Percentiles rank a stretch among this genome's conserved stretches.
Evolutionary conservation across 2,797 vertebrate genomes (phyloP).

Genomic region (Danio tinwini): DNA sequence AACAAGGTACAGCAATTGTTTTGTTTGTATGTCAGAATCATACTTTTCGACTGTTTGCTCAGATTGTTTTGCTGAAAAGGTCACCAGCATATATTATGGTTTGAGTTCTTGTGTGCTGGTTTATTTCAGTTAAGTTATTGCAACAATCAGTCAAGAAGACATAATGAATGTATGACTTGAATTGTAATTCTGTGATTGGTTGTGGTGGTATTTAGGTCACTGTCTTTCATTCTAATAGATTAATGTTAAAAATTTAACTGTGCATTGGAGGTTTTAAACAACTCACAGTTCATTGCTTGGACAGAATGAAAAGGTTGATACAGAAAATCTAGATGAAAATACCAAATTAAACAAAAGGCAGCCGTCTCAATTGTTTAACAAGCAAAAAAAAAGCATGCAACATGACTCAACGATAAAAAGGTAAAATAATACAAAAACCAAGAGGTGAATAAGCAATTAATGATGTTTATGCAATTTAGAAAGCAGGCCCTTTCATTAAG

Average conservation of each 20-base stretch:
- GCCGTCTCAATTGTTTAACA: no score
- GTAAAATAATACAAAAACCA: not conserved
- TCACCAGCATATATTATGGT: not conserved
- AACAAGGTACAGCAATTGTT: conserved; percentile 84
- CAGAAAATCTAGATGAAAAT: not conserved
- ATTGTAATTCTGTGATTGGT: conserved; percentile 7
- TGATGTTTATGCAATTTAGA: not conserved
- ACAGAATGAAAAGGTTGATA: not conserved
- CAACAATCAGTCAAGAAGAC: conserved; percentile 3
- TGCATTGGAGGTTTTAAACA: not conserved
- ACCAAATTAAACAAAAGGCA: not conserved
- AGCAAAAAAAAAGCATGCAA: no score
- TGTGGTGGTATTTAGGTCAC: not conserved
- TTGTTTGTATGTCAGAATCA: not conserved
- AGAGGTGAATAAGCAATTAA: not conserved
- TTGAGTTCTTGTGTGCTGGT: not conserved
- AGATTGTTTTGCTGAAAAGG: not conserved
- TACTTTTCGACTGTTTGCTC: not conserved
- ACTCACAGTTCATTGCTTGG: not conserved
- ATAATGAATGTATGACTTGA: not conserved
- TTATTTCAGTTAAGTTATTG: no score
- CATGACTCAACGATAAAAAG: no score
- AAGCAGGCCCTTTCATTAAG: not conserved
- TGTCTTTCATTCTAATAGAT: not conserved
- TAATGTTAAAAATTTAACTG: not conserved